These are phyloP conservation scores for Sebastes taczanowskii DNA, from an alignment of 2,797 vertebrate species.

Conservation along the genomic window DNA sequence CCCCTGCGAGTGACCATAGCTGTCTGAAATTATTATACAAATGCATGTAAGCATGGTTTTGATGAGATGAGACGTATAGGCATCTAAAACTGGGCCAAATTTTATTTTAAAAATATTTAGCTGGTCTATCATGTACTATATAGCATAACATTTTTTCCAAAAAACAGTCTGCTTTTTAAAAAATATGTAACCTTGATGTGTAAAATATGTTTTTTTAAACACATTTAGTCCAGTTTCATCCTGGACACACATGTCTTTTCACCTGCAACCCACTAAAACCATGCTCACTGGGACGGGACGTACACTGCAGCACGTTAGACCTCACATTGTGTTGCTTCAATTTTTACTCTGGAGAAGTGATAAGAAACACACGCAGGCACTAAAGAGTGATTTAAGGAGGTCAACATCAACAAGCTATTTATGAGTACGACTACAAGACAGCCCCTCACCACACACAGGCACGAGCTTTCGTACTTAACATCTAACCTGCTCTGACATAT, in stretches of 20 bases:
- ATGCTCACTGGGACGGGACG: background rate
- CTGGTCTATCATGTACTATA: background rate
- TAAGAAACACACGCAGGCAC: constrained; percentile 47
- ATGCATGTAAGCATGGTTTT: background rate
- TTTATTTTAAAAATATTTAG: background rate
- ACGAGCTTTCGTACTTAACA: constrained; percentile 35
- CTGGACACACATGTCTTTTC: background rate
- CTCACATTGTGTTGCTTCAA: constrained; percentile 32
- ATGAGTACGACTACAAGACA: constrained; percentile 30
- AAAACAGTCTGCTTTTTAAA: background rate
- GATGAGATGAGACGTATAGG: background rate
- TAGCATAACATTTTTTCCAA: background rate
- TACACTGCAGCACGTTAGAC: constrained; percentile 3
- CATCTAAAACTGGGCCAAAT: background rate
- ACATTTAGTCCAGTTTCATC: background rate
- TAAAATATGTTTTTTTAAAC: background rate
- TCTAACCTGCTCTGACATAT: constrained; percentile 54
- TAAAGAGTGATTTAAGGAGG: constrained; percentile 53
- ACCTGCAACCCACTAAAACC: background rate
- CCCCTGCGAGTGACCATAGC: background rate
- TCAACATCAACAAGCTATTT: constrained; percentile 40
- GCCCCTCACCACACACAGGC: constrained; percentile 39
- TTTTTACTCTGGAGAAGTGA: constrained; percentile 14
- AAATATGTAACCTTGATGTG: background rate
- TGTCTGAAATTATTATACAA: background rate